Evolutionary conservation across 2,888 invertebrate species (phyloP), one percentile per base, ranked within the genome.

Genomic region (Venustoraphidia nigricollis): DNA sequence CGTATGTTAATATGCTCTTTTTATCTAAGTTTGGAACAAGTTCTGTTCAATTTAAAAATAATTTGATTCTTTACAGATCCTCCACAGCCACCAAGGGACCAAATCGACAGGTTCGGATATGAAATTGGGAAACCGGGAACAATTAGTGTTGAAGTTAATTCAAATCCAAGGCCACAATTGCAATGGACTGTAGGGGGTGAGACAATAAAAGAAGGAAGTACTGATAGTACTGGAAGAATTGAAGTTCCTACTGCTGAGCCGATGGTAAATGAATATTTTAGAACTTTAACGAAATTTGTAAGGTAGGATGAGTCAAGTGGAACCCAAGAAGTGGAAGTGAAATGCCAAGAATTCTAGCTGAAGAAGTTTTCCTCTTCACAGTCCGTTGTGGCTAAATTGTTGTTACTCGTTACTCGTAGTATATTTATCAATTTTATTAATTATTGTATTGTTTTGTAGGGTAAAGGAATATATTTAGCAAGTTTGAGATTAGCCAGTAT

Each of bases 31-130:
- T 17, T 2, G 4, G 8, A 42, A 11, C 9, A 14, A 39, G 9
- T 39, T 39, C 9, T 4, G 17, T 34, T 39, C 14, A 35, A n/a
- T 34, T 46, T 9, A 41, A 9, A n/a, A 38, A 27, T 36, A 46
- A 36, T 45, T 47, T 47, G 47, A 47, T 48, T 41, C 48, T 52
- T 59, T 56, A 2, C 64, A 86, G 87, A 80, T 65, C 70, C 77
- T 0, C 86, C 86, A 1, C 72, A 77, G 41, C 69, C 71, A 34
- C 68, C 70, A 35, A 71, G 73, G 1, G 71, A 77, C 10, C 66
- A 70, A 0, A 73, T 77, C 50, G 78, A 80, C 36, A 79, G 80
- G 49, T 87, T 86, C 61, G 88, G 86, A 0, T 76, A 83, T 51
- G 80, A 80, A 51, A 67, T 87, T 52, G 83, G 83, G 5, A 73